phyloP scores from a whole-genome alignment of 2,113 vertebrate genomes.

The Oryzias curvinotus region DNA sequence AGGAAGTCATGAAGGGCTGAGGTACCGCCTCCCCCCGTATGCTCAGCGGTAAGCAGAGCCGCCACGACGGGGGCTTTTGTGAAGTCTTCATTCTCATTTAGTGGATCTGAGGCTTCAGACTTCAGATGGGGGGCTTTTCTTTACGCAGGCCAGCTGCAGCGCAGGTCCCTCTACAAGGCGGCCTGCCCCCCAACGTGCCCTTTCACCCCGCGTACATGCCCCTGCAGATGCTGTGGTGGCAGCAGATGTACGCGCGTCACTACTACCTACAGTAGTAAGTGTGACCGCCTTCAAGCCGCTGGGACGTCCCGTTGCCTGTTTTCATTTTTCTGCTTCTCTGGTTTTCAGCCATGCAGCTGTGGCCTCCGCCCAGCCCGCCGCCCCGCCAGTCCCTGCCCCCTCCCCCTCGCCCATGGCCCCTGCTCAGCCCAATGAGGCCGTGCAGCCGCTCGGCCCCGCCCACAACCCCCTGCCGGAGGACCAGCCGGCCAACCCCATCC shows the following conservation, averaged over 20 bases:
- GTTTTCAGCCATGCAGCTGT: constrained; percentile 87
- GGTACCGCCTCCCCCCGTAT: constrained; percentile 57
- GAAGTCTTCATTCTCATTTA: no score
- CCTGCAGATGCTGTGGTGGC: constrained; percentile 94
- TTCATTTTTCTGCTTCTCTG: constrained; percentile 29
- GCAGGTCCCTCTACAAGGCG: constrained; percentile 79
- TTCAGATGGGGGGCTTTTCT: background rate
- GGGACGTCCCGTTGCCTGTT: background rate
- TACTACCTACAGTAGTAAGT: constrained; percentile 99
- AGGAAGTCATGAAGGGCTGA: constrained; percentile 59
- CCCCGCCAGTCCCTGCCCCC: constrained; percentile 71
- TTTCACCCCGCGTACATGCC: constrained; percentile 86
- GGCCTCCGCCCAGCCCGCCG: constrained; percentile 83
- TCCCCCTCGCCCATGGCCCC: constrained; percentile 59
- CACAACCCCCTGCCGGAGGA: constrained; percentile 80
- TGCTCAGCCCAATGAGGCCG: constrained; percentile 75
- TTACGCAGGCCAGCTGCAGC: constrained; percentile 73
- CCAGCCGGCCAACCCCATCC: constrained; percentile 85
- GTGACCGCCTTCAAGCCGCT: background rate
- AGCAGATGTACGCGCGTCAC: constrained; percentile 94
- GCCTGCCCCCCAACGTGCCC: constrained; percentile 77
- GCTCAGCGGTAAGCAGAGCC: constrained; percentile 65
- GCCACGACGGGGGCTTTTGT: no score
- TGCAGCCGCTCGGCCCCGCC: constrained; percentile 76
- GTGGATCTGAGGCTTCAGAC: background rate